Percentiles rank a stretch among this genome's conserved stretches.
These are phyloP conservation scores for Stenoptilia bipunctidactyla DNA, from an alignment of 2,888 invertebrate genomes.

Conservation along the genomic window DNA sequence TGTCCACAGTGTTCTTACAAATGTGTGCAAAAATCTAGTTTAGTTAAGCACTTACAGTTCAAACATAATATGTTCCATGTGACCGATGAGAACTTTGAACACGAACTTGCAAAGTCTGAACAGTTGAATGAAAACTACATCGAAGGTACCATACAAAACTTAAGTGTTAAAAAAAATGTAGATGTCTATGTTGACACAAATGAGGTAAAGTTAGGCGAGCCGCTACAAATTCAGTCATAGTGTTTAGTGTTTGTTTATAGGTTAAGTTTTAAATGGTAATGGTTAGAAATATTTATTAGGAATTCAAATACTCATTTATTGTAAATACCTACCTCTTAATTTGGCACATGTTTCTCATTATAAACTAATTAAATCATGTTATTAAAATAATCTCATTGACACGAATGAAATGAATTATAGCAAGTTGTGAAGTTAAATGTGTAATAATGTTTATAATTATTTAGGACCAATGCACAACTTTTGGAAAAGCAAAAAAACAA, in stretches of 20 bases:
- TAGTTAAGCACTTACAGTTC: conserved; percentile 57
- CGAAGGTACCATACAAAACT: background rate
- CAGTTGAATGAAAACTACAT: conserved; percentile 8
- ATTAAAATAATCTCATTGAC: no score
- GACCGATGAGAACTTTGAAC: conserved; percentile 18
- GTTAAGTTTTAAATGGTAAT: conserved; percentile 2
- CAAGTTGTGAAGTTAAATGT: no score
- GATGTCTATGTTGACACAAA: conserved; percentile 8
- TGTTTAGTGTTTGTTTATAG: conserved; percentile 11
- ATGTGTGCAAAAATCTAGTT: conserved; percentile 56
- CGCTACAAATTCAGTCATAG: conserved; percentile 24
- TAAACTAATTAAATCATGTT: no score
- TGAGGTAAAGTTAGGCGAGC: conserved; percentile 17
- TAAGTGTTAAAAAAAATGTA: conserved; percentile 1
- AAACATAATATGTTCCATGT: conserved; percentile 33
- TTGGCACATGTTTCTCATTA: no score
- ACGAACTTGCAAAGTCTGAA: conserved; percentile 13
- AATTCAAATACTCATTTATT: background rate
- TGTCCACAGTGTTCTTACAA: conserved; percentile 51
- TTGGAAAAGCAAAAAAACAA: no score
- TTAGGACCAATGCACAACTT: no score
- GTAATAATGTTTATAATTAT: no score
- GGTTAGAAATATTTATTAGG: conserved; percentile 1
- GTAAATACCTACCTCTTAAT: no score
- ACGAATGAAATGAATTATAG: no score